Conservation (phyloP, 2,888 invertebrate genomes). For the Oscheius sp. region DNA sequence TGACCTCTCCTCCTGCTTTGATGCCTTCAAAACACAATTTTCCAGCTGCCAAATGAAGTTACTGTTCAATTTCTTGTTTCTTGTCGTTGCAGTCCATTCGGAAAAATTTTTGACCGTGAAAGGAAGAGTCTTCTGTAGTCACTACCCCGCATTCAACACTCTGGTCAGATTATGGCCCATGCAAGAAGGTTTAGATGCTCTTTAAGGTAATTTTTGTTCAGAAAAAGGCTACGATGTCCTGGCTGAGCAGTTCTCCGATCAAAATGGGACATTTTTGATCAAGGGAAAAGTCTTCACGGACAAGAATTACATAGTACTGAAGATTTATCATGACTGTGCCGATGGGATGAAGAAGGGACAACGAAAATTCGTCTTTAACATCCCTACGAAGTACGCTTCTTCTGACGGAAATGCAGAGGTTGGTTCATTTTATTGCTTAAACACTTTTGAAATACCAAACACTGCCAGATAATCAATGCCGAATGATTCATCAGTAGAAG, state of each 20-base stretch:
- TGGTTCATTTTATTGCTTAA: not conserved
- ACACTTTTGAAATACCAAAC: not conserved
- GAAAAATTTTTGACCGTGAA: constrained; percentile 13
- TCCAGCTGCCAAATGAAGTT: constrained; percentile 5
- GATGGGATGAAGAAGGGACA: constrained; percentile 60
- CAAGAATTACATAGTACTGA: constrained; percentile 4
- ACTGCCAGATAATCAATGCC: not conserved
- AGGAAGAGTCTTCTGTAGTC: constrained; percentile 25
- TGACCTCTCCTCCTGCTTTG: not conserved
- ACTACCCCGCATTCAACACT: constrained; percentile 24
- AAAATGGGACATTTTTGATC: constrained; percentile 15
- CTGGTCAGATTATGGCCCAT: constrained; percentile 22
- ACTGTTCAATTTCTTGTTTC: not conserved
- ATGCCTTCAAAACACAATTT: not conserved
- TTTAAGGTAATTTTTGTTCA: not conserved
- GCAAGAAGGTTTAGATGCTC: constrained; percentile 18
- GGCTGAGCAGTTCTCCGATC: constrained; percentile 15
- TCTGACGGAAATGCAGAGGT: constrained; percentile 32
- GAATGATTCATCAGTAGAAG: no score
- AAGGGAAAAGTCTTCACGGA: constrained; percentile 14
- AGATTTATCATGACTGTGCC: constrained; percentile 54
- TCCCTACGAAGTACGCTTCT: constrained; percentile 49
- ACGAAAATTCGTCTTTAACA: constrained; percentile 51
- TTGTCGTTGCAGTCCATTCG: not conserved
- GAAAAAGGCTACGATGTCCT: constrained; percentile 15